Evolutionary conservation across 2,888 invertebrate species (phyloP).

Genomic region (Bembecia ichneumoniformis): DNA sequence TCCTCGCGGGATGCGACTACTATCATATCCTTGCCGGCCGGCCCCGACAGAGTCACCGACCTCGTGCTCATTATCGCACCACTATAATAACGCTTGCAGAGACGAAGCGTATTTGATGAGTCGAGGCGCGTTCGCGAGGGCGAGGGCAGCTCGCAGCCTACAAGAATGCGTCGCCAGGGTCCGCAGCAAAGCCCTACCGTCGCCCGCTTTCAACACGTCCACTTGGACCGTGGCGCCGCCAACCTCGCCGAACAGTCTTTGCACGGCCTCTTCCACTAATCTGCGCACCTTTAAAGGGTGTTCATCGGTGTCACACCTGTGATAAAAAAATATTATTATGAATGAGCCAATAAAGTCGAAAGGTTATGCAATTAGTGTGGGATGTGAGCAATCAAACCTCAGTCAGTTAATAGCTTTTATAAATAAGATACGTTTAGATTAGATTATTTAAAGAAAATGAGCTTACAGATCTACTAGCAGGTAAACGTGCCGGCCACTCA

Average conservation of each 20-base stretch:
- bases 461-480: slow-evolving; percentile 42
- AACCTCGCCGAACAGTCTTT: slow-evolving; percentile 25
- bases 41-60: slow-evolving; percentile 14
- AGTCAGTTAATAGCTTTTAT: background rate
- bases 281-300: slow-evolving; percentile 20
- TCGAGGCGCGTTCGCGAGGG: slow-evolving; percentile 13
- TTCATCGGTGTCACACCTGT: slow-evolving; percentile 15
- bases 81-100: slow-evolving; percentile 16
- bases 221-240: slow-evolving; percentile 20
- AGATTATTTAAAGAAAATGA: slow-evolving; percentile 7
- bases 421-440: background rate
- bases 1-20: slow-evolving; percentile 87
- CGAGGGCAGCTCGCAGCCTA: slow-evolving; percentile 23
- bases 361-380: background rate
- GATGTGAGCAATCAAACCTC: too few relatives aligned
- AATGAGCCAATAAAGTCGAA: background rate
- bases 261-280: slow-evolving; percentile 17
- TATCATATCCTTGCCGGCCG: slow-evolving; percentile 73
- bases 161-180: slow-evolving; percentile 46
- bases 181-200: slow-evolving; percentile 46
- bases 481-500: slow-evolving; percentile 35
- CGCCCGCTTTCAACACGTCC: slow-evolving; percentile 27
- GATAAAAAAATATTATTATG: background rate
- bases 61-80: slow-evolving; percentile 33
- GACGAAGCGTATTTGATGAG: slow-evolving; percentile 20